phyloP scores from a whole-genome alignment of 2,797 vertebrate species.

The Melanotaenia parkinsoni region DNA sequence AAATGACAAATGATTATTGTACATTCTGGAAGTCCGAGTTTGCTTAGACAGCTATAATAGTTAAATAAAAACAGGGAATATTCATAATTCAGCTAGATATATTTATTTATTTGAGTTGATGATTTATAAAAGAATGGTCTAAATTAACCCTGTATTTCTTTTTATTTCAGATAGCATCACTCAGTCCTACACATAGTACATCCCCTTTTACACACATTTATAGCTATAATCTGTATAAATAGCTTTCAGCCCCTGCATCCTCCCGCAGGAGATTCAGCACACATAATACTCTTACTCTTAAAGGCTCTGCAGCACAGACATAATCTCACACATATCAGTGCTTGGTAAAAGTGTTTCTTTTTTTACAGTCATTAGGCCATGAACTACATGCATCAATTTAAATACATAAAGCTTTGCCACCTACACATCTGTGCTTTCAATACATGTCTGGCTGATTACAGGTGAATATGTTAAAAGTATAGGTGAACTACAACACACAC shows the following conservation, averaged over 20 bases:
- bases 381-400: constrained; percentile 28
- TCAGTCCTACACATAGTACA: constrained; percentile 14
- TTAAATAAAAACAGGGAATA: too few species aligned
- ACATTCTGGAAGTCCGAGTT: too few species aligned
- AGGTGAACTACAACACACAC: constrained; percentile 1
- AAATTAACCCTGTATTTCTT: not conserved
- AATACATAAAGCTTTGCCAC: constrained; percentile 24
- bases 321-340: constrained; percentile 66
- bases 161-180: not conserved
- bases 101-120: too few species aligned
- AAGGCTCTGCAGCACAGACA: constrained; percentile 58
- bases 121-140: not conserved
- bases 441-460: not conserved
- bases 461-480: not conserved
- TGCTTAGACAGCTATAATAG: too few species aligned
- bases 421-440: constrained; percentile 1
- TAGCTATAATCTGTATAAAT: constrained; percentile 65
- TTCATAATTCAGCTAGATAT: too few species aligned
- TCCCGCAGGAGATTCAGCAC: constrained; percentile 58
- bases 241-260: constrained; percentile 44
- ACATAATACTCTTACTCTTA: constrained; percentile 60
- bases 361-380: constrained; percentile 48
- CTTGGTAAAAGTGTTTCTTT: constrained; percentile 40
- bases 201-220: constrained; percentile 46
- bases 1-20: too few species aligned